Evolutionary conservation across 2,888 invertebrate species (phyloP), one percentile per base, ranked within the genome.

Genomic region (Tenthredo livida): DNA sequence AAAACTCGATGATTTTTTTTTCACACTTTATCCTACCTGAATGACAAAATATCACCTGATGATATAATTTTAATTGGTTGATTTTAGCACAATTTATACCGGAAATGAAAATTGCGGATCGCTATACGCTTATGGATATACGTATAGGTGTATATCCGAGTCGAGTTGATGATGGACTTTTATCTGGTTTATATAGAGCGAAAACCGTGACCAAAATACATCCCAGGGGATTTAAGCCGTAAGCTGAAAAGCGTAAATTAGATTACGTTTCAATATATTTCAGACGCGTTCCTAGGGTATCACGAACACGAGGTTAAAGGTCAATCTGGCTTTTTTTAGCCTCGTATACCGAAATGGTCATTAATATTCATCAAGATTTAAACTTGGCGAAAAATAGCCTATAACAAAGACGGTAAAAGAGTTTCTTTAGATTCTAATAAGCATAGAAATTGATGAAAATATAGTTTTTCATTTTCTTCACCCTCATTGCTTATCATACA

Each of bases 201-300:
- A 80, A 80, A 73, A 73, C 40, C 80, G 80, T 80, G 80, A 80
- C 80, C 40, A 43, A 80, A 80, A 80, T 80, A 80, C 40, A 61
- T 80, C 21, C 65, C 37, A 47, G 21, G 80, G 61, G 80, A 61
- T 80, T 80, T 80, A 25, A 37, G 61, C 43, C 17, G 21, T 80
- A 40, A 80, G 61, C 61, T 40, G 80, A 61, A 80, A 65, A 80
- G 80, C 80, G 61, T 80, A 80, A 80, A 80, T 80, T 80, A 37
- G 61, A 80, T 80, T 80, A 80, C 80, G 80, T 80, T 80, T 80
- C 65, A 77, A 54, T 77, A 77, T 54, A 77, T 50, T 77, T 54
- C 9, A 50, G 37, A 25, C 50, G 50, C 77, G 54, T 77, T 29
- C 29, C 50, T 77, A 43, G 43, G 73, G 73, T 29, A 43, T 73